Conservation (phyloP, 2,113 vertebrate genomes). For the Miniopterus natalensis region DNA sequence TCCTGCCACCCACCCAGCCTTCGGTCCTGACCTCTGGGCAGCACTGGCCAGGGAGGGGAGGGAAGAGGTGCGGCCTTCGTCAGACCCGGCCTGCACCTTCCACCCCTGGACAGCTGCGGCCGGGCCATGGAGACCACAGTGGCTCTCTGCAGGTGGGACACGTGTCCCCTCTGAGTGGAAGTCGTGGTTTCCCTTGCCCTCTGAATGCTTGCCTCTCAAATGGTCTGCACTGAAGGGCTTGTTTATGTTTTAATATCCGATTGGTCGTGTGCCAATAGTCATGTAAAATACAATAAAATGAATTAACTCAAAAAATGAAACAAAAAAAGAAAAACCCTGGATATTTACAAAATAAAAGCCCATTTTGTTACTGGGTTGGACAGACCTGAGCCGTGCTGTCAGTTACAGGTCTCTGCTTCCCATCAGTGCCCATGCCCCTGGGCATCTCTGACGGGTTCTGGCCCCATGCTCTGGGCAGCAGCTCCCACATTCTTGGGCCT, state of each 20-base stretch:
- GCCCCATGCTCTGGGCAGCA: neutral
- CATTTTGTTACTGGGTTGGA: too few species aligned
- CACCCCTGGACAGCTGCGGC: neutral
- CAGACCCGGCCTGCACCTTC: neutral
- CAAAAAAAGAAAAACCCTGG: neutral
- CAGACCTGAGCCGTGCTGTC: neutral
- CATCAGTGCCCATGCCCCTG: fast-evolving
- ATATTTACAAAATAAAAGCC: neutral
- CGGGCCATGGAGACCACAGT: fast-evolving
- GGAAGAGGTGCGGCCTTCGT: neutral
- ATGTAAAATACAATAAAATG: neutral
- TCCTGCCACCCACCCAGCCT: neutral
- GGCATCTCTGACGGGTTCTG: neutral
- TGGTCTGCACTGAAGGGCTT: neutral
- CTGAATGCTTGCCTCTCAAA: neutral
- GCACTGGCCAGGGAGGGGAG: neutral
- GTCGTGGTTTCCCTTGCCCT: neutral
- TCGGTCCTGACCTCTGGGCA: neutral
- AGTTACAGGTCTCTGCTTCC: neutral
- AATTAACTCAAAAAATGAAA: neutral
- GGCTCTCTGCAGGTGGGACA: neutral
- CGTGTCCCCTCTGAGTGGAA: too few species aligned
- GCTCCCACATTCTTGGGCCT: neutral
- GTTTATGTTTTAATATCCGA: neutral
- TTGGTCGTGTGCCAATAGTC: neutral